Base-by-base conservation (phyloP, 1,140 invertebrate genomes). In the Papilio machaon region DNA sequence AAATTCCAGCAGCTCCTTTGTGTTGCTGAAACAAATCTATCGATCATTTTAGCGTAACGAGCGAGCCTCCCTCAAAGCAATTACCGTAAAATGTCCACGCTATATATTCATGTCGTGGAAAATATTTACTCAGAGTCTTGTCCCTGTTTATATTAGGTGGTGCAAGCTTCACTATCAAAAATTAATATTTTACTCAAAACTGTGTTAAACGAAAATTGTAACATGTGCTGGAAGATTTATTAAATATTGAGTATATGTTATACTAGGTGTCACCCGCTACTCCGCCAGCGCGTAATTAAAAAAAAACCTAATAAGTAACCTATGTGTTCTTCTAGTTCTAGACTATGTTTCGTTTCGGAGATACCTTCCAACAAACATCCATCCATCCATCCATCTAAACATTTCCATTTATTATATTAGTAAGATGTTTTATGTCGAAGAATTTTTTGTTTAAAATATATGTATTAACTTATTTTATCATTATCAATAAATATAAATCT, bases 1-100 rank as follows among this genome's bases (percentile, higher is more conserved):
- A 67, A 79, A 79, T 79, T 79, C 58, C 19, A 58, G 58, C 58
- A 79, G 77, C 77, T 79, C 77, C 47, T 79, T 54, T 79, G 58
- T 79, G 58, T 35, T 46, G 58, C 17, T 60, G 35, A 78, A 78
- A 60, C 76, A 78, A 76, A 78, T 78, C 76, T 54, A 78, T 78
- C 76, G 76, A 78, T 78, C 54, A 78, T 78, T 78, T 78, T 46
- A 78, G 2, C 76, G 76, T 78, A 58, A 78, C 49, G 76, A 78
- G 52, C 54, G 60, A 60, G 75, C 75, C 75, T 78, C 75, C 75
- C 75, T 78, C 23, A 43, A 60, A 78, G 76, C 76, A 78, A 78
- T 78, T 78, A 78, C 76, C 52, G 30, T 78, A 78, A 78, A 78
- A 78, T 58, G 13, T 52, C 38, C 54, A 60, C 58, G 19, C 30